Evolutionary conservation across 2,113 vertebrate genomes (phyloP), one percentile per base, ranked within the genome.

Genomic region (Cairina moschata): DNA sequence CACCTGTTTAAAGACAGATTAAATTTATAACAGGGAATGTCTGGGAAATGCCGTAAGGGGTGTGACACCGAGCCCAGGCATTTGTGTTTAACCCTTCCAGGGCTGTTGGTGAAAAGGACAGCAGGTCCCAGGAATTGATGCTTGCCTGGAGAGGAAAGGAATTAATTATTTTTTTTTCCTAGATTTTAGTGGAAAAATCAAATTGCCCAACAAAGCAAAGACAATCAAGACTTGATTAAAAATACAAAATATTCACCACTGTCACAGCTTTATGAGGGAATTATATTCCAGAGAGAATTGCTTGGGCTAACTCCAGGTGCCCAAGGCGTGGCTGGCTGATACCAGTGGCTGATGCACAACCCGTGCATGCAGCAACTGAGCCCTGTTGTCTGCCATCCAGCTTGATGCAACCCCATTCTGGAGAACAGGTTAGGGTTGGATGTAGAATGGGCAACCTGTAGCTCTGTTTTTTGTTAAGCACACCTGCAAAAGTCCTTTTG

Each of bases 1-100:
- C 89, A 92, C 58, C 65, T 93, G 66, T 40, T 92, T 60, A 76
- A 92, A 92, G 56, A 38, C 72, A 59, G 78, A 63, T 78, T 83
- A 55, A 29, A 91, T 91, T 83, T 71, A 17, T 55, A 40, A 14
- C 13, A 62, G 46, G 16, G 55, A 71, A 58, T 0, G 0, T 54
- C 73, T 88, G 76, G 38, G n/a, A 93, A 20, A 31, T 78, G 52
- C 72, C 5, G 0, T 17, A 73, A 36, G 40, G 1, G 1, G 25
- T 23, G 66, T 84, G 69, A 38, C 54, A 28, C 29, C 21, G 13
- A 91, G 34, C 13, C 28, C 73, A 60, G 52, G 32, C 25, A 25
- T 20, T 72, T 12, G 1, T 17, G n/a, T 86, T 95, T 92, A 84
- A 89, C 81, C 32, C 66, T 20, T 89, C 72, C 2, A 1, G 54